phyloP scores from a whole-genome alignment of 2,888 invertebrate genomes.

The Dascillus cervinus region DNA sequence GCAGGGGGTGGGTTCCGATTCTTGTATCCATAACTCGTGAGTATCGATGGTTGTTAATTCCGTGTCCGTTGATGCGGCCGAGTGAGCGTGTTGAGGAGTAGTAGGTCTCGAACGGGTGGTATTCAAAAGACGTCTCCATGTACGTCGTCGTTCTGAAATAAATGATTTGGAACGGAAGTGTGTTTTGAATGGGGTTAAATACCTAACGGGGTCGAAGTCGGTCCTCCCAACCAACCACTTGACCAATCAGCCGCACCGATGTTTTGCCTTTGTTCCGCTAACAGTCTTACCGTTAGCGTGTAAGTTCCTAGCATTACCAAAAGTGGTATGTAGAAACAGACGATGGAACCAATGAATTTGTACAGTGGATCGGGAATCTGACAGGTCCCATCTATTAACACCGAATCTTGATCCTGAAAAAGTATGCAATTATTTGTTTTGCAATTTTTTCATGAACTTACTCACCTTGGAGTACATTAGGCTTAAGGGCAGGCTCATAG shows the following conservation, averaged over 20 bases:
- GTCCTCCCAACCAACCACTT: constrained; percentile 64
- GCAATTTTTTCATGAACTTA: neutral
- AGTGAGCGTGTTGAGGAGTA: constrained; percentile 54
- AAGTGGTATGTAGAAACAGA: constrained; percentile 93
- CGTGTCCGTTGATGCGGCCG: constrained; percentile 74
- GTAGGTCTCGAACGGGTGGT: constrained; percentile 27
- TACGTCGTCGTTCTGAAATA: constrained; percentile 66
- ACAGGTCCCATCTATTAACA: constrained; percentile 75
- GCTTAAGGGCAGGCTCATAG: constrained; percentile 85
- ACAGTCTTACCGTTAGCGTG: constrained; percentile 78
- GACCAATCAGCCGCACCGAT: constrained; percentile 63
- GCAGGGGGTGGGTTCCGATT: constrained; percentile 65
- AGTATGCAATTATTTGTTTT: too few relatives aligned
- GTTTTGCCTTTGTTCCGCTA: constrained; percentile 77
- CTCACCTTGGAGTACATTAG: constrained; percentile 81
- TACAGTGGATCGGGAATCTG: constrained; percentile 84
- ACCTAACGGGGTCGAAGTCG: constrained; percentile 20
- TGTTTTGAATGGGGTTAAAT: neutral
- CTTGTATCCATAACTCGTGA: constrained; percentile 71
- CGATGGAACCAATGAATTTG: constrained; percentile 88
- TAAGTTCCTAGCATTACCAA: constrained; percentile 94
- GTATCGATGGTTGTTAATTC: constrained; percentile 78
- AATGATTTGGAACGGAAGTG: too few relatives aligned
- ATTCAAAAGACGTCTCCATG: constrained; percentile 66
- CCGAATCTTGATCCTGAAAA: constrained; percentile 73